Evolutionary conservation across 2,888 invertebrate genomes (phyloP).

Genomic region (Thereva nobilitata): DNA sequence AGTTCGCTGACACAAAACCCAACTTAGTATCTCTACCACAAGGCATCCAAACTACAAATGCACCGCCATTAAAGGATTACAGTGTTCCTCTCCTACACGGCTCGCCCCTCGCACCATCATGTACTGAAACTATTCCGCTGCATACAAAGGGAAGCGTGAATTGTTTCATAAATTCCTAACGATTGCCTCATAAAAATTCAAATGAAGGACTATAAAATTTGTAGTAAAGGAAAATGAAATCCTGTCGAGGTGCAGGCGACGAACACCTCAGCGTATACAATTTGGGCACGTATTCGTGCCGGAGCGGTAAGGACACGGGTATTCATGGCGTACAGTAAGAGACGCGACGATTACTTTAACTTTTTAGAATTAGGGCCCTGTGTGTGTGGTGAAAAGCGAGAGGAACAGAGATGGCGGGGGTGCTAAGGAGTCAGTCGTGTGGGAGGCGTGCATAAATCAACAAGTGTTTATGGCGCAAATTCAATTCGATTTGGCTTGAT

Average conservation of each 20-base stretch:
- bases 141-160: background rate
- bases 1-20: background rate
- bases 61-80: no score
- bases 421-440: background rate
- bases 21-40: no score
- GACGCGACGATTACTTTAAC: no score
- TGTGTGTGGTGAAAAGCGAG: background rate
- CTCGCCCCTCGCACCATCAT: no score
- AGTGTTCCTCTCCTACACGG: no score
- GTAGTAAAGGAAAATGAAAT: slow-evolving; percentile 3
- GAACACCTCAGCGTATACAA: no score
- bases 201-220: slow-evolving; percentile 14
- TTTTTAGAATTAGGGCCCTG: no score
- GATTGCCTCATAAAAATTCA: slow-evolving; percentile 15
- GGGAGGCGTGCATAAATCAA: slow-evolving; percentile 6
- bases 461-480: slow-evolving; percentile 23
- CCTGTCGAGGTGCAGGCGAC: background rate
- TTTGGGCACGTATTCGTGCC: no score
- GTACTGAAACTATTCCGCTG: background rate
- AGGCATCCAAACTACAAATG: no score
- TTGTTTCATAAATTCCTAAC: no score
- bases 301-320: no score
- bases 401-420: background rate
- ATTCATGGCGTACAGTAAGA: no score
- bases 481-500: slow-evolving; percentile 17